phyloP scores from a whole-genome alignment of 2,113 vertebrate species.

The Rhea americana region DNA sequence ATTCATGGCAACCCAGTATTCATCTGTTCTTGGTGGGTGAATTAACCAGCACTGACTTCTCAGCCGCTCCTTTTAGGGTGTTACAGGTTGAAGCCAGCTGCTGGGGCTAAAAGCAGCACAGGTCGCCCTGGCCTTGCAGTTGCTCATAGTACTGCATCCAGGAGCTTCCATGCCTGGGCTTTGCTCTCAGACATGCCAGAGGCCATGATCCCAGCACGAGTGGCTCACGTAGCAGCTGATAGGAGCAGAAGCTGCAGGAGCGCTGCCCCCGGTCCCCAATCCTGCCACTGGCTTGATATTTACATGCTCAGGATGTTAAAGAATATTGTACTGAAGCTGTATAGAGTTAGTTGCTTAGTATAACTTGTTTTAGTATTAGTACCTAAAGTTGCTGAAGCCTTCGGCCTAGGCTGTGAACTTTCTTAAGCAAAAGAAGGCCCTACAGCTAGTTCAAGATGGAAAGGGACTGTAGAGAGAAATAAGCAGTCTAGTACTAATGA shows the following conservation, averaged over 20 bases:
- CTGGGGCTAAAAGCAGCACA: background rate
- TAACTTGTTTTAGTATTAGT: no score
- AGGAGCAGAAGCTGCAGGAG: background rate
- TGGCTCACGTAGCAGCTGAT: background rate
- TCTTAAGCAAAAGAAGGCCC: no score
- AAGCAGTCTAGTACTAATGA: no score
- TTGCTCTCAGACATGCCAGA: background rate
- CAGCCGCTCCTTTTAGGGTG: background rate
- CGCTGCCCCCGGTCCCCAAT: background rate
- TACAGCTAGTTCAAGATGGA: no score
- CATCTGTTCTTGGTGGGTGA: background rate
- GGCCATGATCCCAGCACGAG: background rate
- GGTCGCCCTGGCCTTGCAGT: background rate
- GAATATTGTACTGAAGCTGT: no score
- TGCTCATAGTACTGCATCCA: background rate
- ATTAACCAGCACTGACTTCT: background rate
- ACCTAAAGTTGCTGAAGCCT: no score
- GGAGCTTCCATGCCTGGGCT: background rate
- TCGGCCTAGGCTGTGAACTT: no score
- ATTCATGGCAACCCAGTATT: background rate
- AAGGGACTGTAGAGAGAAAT: no score
- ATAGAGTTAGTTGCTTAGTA: no score
- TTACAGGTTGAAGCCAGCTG: background rate
- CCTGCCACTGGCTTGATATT: background rate
- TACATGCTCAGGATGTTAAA: background rate